Percentiles rank a stretch among this genome's conserved stretches.
Conservation (phyloP, 2,888 invertebrate genomes). For the Schizotus pectinicornis region DNA sequence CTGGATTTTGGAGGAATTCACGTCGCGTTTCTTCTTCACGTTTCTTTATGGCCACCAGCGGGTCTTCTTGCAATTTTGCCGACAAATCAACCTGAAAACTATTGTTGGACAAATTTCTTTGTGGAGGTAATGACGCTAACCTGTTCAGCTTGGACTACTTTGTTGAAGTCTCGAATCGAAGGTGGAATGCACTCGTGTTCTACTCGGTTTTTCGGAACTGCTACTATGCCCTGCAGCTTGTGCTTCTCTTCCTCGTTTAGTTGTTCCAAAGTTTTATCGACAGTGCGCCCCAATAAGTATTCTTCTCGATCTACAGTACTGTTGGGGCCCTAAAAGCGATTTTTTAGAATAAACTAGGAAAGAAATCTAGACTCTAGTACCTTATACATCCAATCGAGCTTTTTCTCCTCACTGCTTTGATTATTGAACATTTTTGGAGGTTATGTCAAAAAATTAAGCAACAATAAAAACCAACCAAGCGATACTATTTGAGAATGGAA, state of each 20-base stretch:
- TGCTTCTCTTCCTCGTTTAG: slow-evolving; percentile 65
- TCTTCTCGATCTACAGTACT: slow-evolving; percentile 80
- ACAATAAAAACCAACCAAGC: too few species aligned
- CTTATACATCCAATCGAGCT: slow-evolving; percentile 91
- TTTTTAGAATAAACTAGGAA: slow-evolving; percentile 9
- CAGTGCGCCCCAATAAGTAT: slow-evolving; percentile 81
- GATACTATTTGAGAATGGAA: too few species aligned
- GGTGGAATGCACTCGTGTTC: slow-evolving; percentile 82
- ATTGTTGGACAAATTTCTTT: slow-evolving; percentile 59
- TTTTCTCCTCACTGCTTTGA: slow-evolving; percentile 61
- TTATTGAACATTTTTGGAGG: slow-evolving; percentile 25
- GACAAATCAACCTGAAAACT: slow-evolving; percentile 80
- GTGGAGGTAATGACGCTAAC: slow-evolving; percentile 27
- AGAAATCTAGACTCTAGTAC: slow-evolving; percentile 48
- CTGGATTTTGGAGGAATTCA: slow-evolving; percentile 87
- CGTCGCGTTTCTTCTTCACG: slow-evolving; percentile 87
- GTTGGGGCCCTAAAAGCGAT: slow-evolving; percentile 62
- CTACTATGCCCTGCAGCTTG: slow-evolving; percentile 47
- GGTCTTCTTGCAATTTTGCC: slow-evolving; percentile 92
- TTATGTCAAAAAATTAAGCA: neutral
- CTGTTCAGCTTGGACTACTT: slow-evolving; percentile 51
- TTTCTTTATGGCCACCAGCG: slow-evolving; percentile 86
- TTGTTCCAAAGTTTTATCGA: slow-evolving; percentile 81
- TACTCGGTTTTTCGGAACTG: slow-evolving; percentile 67
- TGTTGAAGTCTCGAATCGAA: slow-evolving; percentile 64